A percentile compares a stretch with the other conserved stretches of the same genome.
Evolutionary conservation across 2,797 vertebrate genomes (phyloP).

Genomic region (Halcyon smyrnensis): DNA sequence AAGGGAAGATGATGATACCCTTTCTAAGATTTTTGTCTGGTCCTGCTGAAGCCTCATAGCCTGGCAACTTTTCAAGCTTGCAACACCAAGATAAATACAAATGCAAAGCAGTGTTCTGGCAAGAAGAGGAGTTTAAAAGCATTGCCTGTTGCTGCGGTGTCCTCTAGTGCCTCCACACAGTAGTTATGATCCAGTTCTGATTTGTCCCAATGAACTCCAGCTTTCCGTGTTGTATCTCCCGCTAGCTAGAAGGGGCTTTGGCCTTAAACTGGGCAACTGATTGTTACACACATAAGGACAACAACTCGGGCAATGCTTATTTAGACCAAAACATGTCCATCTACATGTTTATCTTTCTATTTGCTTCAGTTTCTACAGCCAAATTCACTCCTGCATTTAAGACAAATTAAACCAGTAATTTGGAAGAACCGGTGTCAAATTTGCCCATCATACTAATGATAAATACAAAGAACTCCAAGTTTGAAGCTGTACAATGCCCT

Average conservation of each 20-base stretch:
- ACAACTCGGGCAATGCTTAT: not conserved
- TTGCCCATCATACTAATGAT: not conserved
- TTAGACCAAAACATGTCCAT: not conserved
- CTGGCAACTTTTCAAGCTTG: conserved; percentile 25
- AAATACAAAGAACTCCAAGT: not conserved
- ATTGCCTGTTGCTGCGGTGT: conserved; percentile 10
- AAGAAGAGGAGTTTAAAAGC: not conserved
- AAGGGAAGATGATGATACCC: conserved; percentile 1
- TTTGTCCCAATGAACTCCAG: not conserved
- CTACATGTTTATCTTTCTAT: not conserved
- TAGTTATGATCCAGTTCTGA: not conserved
- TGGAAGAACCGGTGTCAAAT: not conserved
- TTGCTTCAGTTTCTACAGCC: not conserved
- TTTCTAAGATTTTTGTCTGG: conserved; percentile 2
- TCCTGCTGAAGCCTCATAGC: not conserved
- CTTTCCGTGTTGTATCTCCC: not conserved
- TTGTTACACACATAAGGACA: not conserved
- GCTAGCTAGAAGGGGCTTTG: not conserved
- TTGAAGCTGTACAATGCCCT: not conserved
- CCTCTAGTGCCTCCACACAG: conserved; percentile 57
- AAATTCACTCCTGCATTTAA: not conserved
- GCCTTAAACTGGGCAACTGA: not conserved
- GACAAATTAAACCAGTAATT: not conserved
- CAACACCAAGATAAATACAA: not conserved
- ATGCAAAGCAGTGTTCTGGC: not conserved